Base-by-base conservation (phyloP, 2,113 vertebrate genomes). In the Urocynchramus pylzowi region DNA sequence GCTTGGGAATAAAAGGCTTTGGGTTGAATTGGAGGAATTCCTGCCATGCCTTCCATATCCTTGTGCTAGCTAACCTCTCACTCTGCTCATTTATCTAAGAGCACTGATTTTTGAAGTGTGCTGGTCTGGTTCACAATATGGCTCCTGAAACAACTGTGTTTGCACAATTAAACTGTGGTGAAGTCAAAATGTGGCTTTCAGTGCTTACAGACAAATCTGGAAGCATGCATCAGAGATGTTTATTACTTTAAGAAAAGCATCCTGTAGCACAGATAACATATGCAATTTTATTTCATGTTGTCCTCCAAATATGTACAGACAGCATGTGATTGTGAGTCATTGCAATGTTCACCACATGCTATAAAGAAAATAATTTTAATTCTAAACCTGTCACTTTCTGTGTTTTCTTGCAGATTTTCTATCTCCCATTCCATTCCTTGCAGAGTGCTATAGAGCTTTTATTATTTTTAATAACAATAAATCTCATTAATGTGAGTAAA, bases 381-480 rank as follows among this genome's bases (percentile, higher is more conserved):
- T 77, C 78, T 97, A 96, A 94, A 97, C 50, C 95, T 95, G 86
- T 96, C 96, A 84, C 71, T 92, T 92, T 50, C 21, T 17, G 49
- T 94, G 78, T 91, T 97, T 89, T 92, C 91, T 87, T 90, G 47
- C 44, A 93, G 94, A 93, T 92, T 96, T 97, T 94, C 68, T 90
- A 31, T 96, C 97, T 92, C 57, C 57, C 15, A 45, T 94, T 95
- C n/a, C 35, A 63, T 83, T 91, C 75, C 86, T 94, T 90, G 61
- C 52, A 87, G 90, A 90, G 42, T 6, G 1, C 89, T 93, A 30
- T 76, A 63, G 45, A 42, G 39, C 64, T 96, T 96, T 91, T 93
- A 96, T 95, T 96, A 93, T 93, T 96, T 96, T 97, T 96, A 96
- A 92, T 97, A 94, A 73, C 81, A 91, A 94, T 96, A 95, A 96